Evolutionary conservation across 2,113 vertebrate genomes (phyloP).

Genomic region (Globicephala melas): DNA sequence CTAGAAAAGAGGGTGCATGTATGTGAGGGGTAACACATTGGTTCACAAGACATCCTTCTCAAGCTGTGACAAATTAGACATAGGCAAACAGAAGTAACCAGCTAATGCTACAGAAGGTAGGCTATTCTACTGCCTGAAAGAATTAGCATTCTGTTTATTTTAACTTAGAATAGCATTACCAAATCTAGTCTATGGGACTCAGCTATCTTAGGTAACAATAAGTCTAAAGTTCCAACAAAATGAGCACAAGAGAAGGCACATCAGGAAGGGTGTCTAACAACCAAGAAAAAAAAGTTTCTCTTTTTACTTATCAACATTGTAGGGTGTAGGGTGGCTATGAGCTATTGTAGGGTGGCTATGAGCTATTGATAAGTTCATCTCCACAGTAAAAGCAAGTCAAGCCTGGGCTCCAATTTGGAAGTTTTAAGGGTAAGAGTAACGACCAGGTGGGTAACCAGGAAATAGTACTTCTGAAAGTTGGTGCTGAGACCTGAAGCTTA

Average conservation of each 20-base stretch:
- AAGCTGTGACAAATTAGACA: not conserved
- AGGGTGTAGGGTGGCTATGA: not conserved
- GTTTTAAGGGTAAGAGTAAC: not conserved
- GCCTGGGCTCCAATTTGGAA: not conserved
- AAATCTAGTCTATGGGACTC: not conserved
- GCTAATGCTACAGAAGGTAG: not conserved
- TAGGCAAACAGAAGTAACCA: not conserved
- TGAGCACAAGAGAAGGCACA: not conserved
- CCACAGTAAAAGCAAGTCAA: not conserved
- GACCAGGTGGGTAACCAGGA: not conserved
- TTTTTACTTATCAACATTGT: not conserved
- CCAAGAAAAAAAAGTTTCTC: not conserved
- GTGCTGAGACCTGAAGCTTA: not conserved
- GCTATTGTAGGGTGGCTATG: not conserved
- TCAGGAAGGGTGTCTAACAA: not conserved
- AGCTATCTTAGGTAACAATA: not conserved
- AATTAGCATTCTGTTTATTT: constrained; percentile 5
- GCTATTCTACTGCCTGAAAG: not conserved
- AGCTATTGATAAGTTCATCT: not conserved
- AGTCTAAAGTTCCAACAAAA: constrained; percentile 19
- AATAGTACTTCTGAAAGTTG: not conserved
- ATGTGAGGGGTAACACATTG: not conserved
- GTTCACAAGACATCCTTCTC: not conserved
- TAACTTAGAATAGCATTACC: not conserved
- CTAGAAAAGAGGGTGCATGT: not conserved